A percentile compares a stretch with the other conserved stretches of the same genome.
phyloP scores from a whole-genome alignment of 2,113 vertebrate species.

The Nibea coibor region DNA sequence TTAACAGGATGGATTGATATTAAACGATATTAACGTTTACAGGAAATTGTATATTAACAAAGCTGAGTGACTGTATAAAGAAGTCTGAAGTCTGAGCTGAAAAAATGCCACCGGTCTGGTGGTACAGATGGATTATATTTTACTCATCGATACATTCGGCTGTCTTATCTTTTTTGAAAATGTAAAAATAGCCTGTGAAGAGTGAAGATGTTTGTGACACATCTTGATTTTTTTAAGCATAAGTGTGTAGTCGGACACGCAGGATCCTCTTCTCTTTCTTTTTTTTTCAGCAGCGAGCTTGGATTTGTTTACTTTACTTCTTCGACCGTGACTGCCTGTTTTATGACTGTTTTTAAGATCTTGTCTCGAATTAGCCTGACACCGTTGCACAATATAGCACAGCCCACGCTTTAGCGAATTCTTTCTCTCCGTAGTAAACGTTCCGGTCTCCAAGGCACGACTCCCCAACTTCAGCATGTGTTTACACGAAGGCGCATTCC shows the following conservation, averaged over 20 bases:
- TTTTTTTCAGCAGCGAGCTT: neutral
- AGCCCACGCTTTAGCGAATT: neutral
- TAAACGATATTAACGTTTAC: conserved; percentile 13
- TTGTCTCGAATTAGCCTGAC: conserved; percentile 4
- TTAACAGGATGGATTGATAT: neutral
- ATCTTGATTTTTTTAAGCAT: neutral
- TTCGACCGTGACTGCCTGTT: conserved; percentile 21
- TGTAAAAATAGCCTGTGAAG: neutral
- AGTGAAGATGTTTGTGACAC: neutral
- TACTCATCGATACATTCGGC: no score
- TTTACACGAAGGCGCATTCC: neutral
- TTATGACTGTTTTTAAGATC: conserved; percentile 50
- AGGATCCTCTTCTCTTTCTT: neutral
- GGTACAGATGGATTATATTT: no score
- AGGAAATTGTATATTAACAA: conserved; percentile 26
- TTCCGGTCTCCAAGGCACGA: neutral
- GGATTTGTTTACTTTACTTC: conserved; percentile 27
- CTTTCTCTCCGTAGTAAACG: conserved; percentile 10
- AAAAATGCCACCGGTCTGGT: no score
- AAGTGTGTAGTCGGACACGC: neutral
- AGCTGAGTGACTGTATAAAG: neutral
- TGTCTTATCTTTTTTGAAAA: neutral
- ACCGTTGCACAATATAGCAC: conserved; percentile 7
- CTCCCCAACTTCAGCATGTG: neutral
- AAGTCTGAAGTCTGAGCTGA: no score